These are phyloP conservation scores for Drosophila kohkoa DNA, from an alignment of 1,140 invertebrate species.

Conservation along the genomic window DNA sequence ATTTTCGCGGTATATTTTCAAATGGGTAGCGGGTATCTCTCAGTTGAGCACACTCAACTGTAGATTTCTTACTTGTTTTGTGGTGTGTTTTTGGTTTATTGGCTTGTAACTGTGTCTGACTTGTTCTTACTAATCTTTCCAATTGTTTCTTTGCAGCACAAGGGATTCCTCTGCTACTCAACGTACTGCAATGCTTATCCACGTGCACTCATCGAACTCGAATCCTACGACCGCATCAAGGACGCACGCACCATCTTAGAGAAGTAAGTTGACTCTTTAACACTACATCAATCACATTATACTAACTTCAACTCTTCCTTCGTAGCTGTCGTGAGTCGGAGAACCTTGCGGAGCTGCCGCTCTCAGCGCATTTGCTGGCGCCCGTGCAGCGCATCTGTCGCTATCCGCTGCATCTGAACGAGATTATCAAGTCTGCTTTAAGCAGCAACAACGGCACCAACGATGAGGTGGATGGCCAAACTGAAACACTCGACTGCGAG, in stretches of 20 bases:
- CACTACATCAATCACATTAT: neutral
- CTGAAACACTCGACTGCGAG: slow-evolving; percentile 55
- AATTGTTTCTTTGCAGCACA: too few relatives aligned
- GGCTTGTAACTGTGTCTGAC: too few relatives aligned
- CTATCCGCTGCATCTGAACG: slow-evolving; percentile 94
- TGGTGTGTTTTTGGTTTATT: too few relatives aligned
- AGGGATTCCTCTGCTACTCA: slow-evolving; percentile 93
- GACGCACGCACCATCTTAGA: slow-evolving; percentile 79
- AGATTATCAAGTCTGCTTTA: slow-evolving; percentile 90
- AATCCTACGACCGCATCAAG: slow-evolving; percentile 79
- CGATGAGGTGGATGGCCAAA: slow-evolving; percentile 87
- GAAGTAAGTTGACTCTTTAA: slow-evolving; percentile 52
- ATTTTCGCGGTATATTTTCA: too few relatives aligned
- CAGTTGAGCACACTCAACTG: too few relatives aligned
- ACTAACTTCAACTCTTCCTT: neutral
- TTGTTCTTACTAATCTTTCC: too few relatives aligned
- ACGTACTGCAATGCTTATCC: slow-evolving; percentile 97
- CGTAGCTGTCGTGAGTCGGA: slow-evolving; percentile 76
- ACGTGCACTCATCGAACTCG: slow-evolving; percentile 81
- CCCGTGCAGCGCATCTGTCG: slow-evolving; percentile 97
- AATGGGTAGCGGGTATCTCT: too few relatives aligned
- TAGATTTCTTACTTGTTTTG: too few relatives aligned
- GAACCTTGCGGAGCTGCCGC: slow-evolving; percentile 89
- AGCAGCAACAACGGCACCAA: slow-evolving; percentile 66
- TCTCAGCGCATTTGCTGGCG: slow-evolving; percentile 95